Evolutionary conservation across 2,113 vertebrate genomes (phyloP).

Genomic region (Pao palembangensis): DNA sequence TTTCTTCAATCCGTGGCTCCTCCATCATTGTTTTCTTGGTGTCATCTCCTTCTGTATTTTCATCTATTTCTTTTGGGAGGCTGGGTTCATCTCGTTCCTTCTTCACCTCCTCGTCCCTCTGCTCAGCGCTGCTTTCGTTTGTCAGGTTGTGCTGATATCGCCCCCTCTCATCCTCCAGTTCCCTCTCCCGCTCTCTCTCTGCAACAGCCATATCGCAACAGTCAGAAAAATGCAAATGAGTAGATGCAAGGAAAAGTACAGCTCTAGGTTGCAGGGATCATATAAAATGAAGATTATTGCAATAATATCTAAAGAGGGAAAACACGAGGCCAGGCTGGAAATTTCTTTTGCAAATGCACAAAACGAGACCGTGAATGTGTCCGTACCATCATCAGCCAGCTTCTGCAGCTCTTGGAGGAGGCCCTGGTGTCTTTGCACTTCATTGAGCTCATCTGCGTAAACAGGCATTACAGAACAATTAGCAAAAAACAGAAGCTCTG

Average conservation of each 20-base stretch:
- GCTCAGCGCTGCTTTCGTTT: conserved; percentile 44
- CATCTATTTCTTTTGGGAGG: conserved; percentile 7
- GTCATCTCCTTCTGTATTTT: conserved; percentile 25
- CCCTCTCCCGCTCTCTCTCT: conserved; percentile 62
- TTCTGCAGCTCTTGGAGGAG: conserved; percentile 78
- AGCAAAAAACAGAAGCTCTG: no score
- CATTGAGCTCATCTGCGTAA: conserved; percentile 68
- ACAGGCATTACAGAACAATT: background rate
- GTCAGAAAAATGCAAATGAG: background rate
- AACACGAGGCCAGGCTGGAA: no score
- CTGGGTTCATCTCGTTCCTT: conserved; percentile 24
- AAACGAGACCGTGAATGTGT: background rate
- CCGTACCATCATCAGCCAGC: conserved; percentile 70
- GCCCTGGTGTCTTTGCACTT: conserved; percentile 73
- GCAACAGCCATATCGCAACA: conserved; percentile 11
- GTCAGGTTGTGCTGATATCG: conserved; percentile 42
- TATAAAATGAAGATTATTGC: no score
- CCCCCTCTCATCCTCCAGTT: conserved; percentile 33
- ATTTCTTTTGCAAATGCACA: background rate
- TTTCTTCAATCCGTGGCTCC: conserved; percentile 45
- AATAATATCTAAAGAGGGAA: background rate
- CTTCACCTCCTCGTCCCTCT: conserved; percentile 32
- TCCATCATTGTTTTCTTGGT: conserved; percentile 40
- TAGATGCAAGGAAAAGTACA: background rate
- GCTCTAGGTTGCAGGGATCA: no score